These are phyloP conservation scores for Phyllotreta cruciferae DNA, from an alignment of 2,888 invertebrate genomes.

Conservation along the genomic window DNA sequence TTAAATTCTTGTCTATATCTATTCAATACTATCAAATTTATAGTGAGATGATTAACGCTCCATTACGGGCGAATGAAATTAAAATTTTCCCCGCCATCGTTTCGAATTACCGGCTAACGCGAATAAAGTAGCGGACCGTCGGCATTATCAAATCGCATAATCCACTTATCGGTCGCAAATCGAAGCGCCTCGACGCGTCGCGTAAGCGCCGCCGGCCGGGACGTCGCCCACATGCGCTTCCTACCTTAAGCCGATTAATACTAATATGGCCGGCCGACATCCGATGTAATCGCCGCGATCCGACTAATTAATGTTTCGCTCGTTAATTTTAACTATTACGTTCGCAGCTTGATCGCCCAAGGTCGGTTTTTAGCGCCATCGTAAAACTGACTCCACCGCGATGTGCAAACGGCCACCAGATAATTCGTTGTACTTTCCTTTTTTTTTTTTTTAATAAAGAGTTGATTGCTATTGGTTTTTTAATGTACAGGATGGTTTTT, in stretches of 20 bases:
- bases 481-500: neutral
- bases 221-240: conserved; percentile 28
- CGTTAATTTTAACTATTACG: conserved; percentile 44
- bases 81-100: too few species aligned
- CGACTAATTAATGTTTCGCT: conserved; percentile 48
- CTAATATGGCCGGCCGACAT: conserved; percentile 46
- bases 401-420: too few species aligned
- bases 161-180: conserved; percentile 38
- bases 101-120: too few species aligned
- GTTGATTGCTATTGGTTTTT: too few species aligned
- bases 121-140: conserved; percentile 1
- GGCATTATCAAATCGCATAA: conserved; percentile 26
- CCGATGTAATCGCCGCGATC: conserved; percentile 48
- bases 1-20: too few species aligned
- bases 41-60: too few species aligned
- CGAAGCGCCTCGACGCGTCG: conserved; percentile 31
- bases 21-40: too few species aligned
- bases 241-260: conserved; percentile 50
- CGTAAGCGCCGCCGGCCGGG: conserved; percentile 29
- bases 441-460: too few species aligned
- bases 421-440: too few species aligned
- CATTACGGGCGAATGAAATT: too few species aligned
- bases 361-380: conserved; percentile 17
- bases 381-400: too few species aligned
- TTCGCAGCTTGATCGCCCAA: conserved; percentile 9